Evolutionary conservation across 2,797 vertebrate genomes (phyloP).

Genomic region (Sebastes melanostomus): DNA sequence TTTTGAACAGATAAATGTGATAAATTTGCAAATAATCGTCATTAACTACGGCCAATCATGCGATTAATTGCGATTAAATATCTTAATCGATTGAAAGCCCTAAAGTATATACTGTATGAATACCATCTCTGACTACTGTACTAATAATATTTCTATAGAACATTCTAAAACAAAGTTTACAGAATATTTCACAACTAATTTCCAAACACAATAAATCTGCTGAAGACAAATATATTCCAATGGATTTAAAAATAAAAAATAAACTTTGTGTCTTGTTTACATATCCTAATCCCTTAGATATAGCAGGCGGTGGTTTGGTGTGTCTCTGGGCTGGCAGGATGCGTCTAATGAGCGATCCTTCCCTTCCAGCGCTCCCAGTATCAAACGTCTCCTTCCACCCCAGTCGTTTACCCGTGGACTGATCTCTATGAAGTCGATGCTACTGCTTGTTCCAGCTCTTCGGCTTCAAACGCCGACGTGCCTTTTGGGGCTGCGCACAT

Average conservation of each 20-base stretch:
- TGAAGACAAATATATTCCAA: conserved; percentile 35
- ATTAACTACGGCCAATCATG: too few relatives aligned
- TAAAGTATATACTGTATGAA: not conserved
- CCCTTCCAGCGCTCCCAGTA: conserved; percentile 73
- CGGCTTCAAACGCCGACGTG: conserved; percentile 73
- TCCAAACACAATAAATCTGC: conserved; percentile 24
- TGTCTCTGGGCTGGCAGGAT: conserved; percentile 56
- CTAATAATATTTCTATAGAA: not conserved
- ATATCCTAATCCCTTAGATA: conserved; percentile 64
- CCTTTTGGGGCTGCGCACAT: conserved; percentile 75
- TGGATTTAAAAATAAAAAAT: not conserved
- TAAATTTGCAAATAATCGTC: too few relatives aligned
- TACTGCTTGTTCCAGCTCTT: conserved; percentile 69
- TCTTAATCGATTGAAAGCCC: too few relatives aligned
- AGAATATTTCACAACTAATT: conserved; percentile 8
- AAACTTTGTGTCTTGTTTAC: conserved; percentile 61
- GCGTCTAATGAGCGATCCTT: conserved; percentile 74
- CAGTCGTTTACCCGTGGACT: conserved; percentile 75
- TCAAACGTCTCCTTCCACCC: conserved; percentile 79
- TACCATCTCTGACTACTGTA: not conserved
- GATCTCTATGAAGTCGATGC: conserved; percentile 76
- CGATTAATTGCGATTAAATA: too few relatives aligned
- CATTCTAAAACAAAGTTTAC: conserved; percentile 3
- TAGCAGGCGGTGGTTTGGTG: conserved; percentile 45
- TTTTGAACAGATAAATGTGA: too few relatives aligned